Percentiles rank a stretch among this genome's conserved stretches.
These are phyloP conservation scores for Glandiceps talaboti DNA, from an alignment of 53 echinoderm and acorn worm species.

Conservation along the genomic window DNA sequence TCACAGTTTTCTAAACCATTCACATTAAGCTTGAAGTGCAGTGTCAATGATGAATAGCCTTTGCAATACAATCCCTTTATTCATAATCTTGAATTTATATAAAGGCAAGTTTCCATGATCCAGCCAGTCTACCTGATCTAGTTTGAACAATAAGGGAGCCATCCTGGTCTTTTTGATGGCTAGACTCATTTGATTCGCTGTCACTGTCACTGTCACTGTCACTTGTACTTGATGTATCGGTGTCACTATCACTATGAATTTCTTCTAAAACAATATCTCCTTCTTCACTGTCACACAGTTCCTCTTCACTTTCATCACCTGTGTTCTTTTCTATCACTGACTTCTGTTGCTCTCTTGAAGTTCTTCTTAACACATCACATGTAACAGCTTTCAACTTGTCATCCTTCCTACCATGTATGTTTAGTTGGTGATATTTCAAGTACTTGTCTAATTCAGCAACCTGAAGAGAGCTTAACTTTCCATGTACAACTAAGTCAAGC, in stretches of 20 bases:
- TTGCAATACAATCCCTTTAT: too few species aligned
- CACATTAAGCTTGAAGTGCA: too few species aligned
- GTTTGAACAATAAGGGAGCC: background rate
- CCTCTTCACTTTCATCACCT: background rate
- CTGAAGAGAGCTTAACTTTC: slow-evolving; percentile 1
- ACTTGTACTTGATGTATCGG: background rate
- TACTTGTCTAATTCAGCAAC: slow-evolving; percentile 6
- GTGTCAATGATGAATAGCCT: too few species aligned
- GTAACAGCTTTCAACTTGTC: background rate
- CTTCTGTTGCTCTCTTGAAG: background rate
- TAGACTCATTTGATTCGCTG: background rate
- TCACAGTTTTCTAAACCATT: too few species aligned
- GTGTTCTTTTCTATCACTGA: background rate
- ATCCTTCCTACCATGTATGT: background rate
- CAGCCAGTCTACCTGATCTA: background rate
- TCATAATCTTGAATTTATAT: too few species aligned
- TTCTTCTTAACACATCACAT: background rate
- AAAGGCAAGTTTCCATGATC: background rate
- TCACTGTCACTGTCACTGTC: background rate
- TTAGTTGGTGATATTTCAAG: background rate
- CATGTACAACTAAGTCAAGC: slow-evolving; percentile 7
- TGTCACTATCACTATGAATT: too few species aligned
- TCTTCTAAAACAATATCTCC: background rate
- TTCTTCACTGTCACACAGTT: background rate
- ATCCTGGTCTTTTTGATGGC: background rate